Base-by-base conservation (phyloP, 1,140 invertebrate species). In the Bactericera cockerelli region DNA sequence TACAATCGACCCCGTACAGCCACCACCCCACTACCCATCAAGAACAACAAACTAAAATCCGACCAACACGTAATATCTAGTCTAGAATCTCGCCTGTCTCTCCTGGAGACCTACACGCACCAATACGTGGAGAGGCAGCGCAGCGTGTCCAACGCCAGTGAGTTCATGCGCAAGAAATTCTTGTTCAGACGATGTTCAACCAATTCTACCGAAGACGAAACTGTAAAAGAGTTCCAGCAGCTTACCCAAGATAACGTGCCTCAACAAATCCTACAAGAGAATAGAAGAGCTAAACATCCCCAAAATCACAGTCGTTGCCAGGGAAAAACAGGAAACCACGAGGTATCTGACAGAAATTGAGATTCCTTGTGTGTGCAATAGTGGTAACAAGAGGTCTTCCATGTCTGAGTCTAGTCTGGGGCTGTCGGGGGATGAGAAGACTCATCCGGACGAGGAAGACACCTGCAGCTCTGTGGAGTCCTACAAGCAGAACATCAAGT, bases 201-300 rank as follows among this genome's bases (percentile, higher is more conserved):
- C 22, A 10, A 49, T 49, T 49, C 42, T n/a, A 49, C 42, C n/a
- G 42, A 49, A 49, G 42, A 49, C n/a, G 42, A 49, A 19, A 49
- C 42, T 19, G 4, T 49, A 4, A 16, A 49, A n/a, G 19, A 49
- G 42, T 49, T 49, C 42, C 19, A 10, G 8, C n/a, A 49, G 42
- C 19, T 49, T 49, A 8, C 22, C 42, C 22, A 16, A 22, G 22
- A 49, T n/a, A 19, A 16, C n/a, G 6, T 49, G n/a, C 19, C 4
- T 19, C n/a, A 49, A 4, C n/a, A 49, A 6, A 6, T 16, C 42
- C 6, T 10, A 4, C 22, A 6, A n/a, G 19, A 8, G 6, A 8
- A 22, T 8, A 49, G 42, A 49, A 16, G 42, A 49, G 3, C 22
- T 6, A 8, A 22, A 22, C 19, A 22, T 49, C 19, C 42, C 42